A percentile compares a stretch with the other conserved stretches of the same genome.
phyloP scores from a whole-genome alignment of 2,888 invertebrate genomes.

The Standfussiana lucernea region DNA sequence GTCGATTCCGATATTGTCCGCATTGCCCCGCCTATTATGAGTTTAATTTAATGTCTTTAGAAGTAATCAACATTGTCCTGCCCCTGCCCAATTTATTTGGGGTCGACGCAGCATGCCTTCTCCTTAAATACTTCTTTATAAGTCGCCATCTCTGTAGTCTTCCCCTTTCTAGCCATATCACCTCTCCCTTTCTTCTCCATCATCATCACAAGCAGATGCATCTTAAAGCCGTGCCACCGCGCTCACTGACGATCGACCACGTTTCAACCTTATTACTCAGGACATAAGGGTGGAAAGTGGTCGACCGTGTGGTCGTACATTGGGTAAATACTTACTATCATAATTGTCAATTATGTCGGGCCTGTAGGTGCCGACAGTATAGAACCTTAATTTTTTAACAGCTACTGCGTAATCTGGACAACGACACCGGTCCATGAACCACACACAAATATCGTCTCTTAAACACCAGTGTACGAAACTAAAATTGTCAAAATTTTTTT shows the following conservation, averaged over 20 bases:
- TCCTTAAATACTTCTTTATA: neutral
- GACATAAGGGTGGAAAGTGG: neutral
- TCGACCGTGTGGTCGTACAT: neutral
- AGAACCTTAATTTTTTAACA: slow-evolving; percentile 80
- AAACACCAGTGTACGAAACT: slow-evolving; percentile 9
- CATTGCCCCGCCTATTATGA: too few species aligned
- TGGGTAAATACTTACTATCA: slow-evolving; percentile 72
- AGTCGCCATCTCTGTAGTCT: neutral
- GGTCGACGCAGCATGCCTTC: neutral
- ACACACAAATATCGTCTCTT: neutral
- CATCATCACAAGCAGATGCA: neutral
- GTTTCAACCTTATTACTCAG: neutral
- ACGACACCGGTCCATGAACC: slow-evolving; percentile 84
- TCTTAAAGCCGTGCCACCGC: neutral
- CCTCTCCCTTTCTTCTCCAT: neutral
- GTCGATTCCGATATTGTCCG: neutral
- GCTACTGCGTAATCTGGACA: slow-evolving; percentile 82
- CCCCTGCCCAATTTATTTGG: too few species aligned
- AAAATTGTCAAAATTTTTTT: slow-evolving; percentile 47
- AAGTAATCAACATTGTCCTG: neutral
- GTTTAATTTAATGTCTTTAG: neutral
- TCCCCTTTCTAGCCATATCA: neutral
- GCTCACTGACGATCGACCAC: neutral
- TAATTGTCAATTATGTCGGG: slow-evolving; percentile 81
- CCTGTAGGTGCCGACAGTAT: slow-evolving; percentile 81